Evolutionary conservation across 2,888 invertebrate genomes (phyloP).

Genomic region (Papilio demoleus): DNA sequence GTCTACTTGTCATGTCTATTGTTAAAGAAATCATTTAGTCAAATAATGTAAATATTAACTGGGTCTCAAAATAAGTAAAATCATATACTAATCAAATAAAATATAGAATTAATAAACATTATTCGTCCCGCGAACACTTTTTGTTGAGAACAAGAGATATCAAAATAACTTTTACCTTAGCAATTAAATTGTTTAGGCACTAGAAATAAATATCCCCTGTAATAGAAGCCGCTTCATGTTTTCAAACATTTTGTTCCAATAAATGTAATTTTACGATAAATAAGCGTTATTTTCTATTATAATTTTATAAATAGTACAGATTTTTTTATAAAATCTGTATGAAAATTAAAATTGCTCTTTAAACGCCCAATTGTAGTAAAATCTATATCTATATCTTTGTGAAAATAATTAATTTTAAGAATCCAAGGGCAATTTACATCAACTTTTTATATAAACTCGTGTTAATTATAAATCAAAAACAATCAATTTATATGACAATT

Average conservation of each 20-base stretch:
- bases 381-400: no score
- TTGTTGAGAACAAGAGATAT: neutral
- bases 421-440: no score
- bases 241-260: neutral
- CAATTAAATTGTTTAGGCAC: conserved; percentile 31
- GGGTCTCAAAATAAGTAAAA: no score
- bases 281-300: neutral
- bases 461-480: conserved; percentile 35
- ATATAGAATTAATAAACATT: neutral
- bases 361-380: no score
- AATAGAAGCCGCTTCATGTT: neutral
- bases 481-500: conserved; percentile 36
- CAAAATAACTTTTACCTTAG: neutral
- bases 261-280: conserved; percentile 28
- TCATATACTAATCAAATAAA: no score
- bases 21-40: no score
- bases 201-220: conserved; percentile 15
- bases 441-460: no score
- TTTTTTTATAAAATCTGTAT: neutral
- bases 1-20: no score
- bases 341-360: no score
- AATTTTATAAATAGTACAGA: no score
- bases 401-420: no score
- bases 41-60: no score
- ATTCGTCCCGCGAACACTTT: neutral